These are phyloP conservation scores for Agrochola circellaris DNA, from an alignment of 2,888 invertebrate species.

Conservation along the genomic window DNA sequence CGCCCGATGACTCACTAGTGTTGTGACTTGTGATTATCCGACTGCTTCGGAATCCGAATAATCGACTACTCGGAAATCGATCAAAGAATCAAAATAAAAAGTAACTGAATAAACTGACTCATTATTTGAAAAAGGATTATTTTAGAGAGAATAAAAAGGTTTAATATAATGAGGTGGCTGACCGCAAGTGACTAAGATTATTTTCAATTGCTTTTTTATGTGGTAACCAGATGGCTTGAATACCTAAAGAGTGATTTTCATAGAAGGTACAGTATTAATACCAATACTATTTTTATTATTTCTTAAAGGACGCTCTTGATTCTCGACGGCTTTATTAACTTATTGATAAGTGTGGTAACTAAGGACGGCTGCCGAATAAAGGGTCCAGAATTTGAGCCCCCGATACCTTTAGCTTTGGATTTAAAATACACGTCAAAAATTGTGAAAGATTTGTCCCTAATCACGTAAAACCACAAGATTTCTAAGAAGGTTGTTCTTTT, in stretches of 20 bases:
- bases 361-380: not conserved
- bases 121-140: conserved; percentile 50
- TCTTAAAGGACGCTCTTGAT: not conserved
- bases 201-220: conserved; percentile 43
- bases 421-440: not conserved
- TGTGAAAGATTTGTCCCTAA: not conserved
- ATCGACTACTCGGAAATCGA: conserved; percentile 52
- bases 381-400: not conserved
- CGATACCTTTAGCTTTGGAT: not conserved
- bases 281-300: not conserved
- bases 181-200: conserved; percentile 59
- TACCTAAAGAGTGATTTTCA: conserved; percentile 37
- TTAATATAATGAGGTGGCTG: conserved; percentile 52
- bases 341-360: not conserved
- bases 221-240: conserved; percentile 24
- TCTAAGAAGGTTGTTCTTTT: not conserved
- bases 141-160: conserved; percentile 46
- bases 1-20: conserved; percentile 62
- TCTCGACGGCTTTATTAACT: not conserved
- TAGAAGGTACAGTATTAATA: not conserved
- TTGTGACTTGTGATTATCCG: conserved; percentile 45
- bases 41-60: conserved; percentile 52
- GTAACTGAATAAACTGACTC: conserved; percentile 52
- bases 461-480: not conserved
- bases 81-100: conserved; percentile 52